Base-by-base conservation (phyloP, 2,797 vertebrate genomes). In the Mormyrops boulengeri region DNA sequence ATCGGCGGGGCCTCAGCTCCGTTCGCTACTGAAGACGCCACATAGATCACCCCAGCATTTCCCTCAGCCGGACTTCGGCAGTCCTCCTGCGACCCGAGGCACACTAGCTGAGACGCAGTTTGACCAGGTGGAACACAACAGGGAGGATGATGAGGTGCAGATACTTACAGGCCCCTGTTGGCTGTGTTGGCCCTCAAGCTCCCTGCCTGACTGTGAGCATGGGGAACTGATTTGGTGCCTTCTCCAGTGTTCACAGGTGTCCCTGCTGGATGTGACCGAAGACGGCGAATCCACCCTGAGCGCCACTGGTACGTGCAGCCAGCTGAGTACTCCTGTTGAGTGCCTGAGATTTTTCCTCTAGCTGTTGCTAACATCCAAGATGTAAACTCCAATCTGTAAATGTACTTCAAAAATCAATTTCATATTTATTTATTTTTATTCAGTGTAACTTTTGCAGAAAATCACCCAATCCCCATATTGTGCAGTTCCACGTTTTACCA, bases 11-110 rank as follows among this genome's bases (percentile, higher is more conserved):
- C 52, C 2, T 7, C 91, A 88, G 90, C 92, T 94, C 30, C 94
- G 93, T 80, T 95, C 96, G 0, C 8, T 92, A 89, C 93, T 96
- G 22, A 97, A 96, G 93, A 96, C 95, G 0, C 95, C 96, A 0
- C 95, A 95, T 90, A 91, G 92, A 85, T 89, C 66, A 2, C 91
- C 92, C n/a, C 30, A 91, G 0, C 30, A 88, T 0, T 57, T 73
- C 2, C 52, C 89, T 53, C 93, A 92, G 88, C 91, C 49, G 0
- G 92, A 95, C 88, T 89, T 93, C 91, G 2, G 66, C 92, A 93
- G 93, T 91, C 93, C 92, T 30, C 49, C 38, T 2, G 49, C 0
- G 41, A 91, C 92, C 0, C 94, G 93, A 14, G 93, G 92, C 26
- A 96, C 95, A 0, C 95, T 95, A 0, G 69, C 85, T 14, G 84